These are phyloP conservation scores for Condylura cristata DNA, from an alignment of 2,113 vertebrate genomes.

Conservation along the genomic window DNA sequence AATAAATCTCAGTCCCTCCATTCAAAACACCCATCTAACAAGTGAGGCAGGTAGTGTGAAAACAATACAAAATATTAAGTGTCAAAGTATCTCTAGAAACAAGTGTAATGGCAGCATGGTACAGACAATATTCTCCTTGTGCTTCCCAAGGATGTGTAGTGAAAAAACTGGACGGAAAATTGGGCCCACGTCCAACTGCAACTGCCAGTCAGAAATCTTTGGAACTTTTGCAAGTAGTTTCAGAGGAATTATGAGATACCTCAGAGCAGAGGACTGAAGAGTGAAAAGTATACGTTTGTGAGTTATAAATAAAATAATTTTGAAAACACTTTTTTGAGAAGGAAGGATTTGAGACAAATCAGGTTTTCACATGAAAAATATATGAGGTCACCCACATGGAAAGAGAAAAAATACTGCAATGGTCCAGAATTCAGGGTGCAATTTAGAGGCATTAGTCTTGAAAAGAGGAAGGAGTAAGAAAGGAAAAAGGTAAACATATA, in stretches of 20 bases:
- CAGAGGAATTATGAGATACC: not conserved
- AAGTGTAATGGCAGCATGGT: not conserved
- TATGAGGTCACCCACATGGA: not conserved
- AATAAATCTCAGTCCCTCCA: not conserved
- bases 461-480: not conserved
- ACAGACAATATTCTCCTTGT: not conserved
- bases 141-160: not conserved
- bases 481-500: not conserved
- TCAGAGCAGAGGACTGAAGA: not conserved
- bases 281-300: not conserved
- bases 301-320: not conserved
- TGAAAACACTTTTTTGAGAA: not conserved
- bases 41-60: not conserved
- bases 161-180: not conserved
- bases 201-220: not conserved
- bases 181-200: not conserved
- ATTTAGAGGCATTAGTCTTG: not conserved
- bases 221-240: not conserved
- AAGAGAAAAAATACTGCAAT: not conserved
- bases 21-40: not conserved
- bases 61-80: not conserved
- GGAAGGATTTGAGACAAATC: not conserved
- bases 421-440: not conserved
- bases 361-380: not conserved
- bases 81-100: not conserved